Conservation (phyloP, 2,888 invertebrate species). For the Seira ritae region DNA sequence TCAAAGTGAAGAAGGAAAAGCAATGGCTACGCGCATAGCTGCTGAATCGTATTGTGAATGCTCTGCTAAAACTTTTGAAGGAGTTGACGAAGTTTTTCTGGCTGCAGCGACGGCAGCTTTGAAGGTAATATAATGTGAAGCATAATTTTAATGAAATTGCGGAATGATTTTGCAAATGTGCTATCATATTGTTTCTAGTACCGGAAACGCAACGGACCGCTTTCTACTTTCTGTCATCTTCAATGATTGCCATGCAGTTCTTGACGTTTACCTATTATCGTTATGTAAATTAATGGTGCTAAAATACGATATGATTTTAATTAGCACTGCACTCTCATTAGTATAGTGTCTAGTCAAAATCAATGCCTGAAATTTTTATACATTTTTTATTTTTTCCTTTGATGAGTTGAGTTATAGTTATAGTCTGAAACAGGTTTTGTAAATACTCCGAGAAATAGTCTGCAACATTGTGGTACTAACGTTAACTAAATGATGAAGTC, state of each 20-base stretch:
- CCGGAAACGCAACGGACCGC: conserved; percentile 38
- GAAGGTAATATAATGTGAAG: conserved; percentile 32
- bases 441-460: not conserved
- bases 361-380: not conserved
- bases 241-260: conserved; percentile 24
- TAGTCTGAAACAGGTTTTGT: not conserved
- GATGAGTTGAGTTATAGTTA: not conserved
- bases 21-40: conserved; percentile 78
- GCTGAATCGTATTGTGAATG: conserved; percentile 81
- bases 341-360: not conserved
- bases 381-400: not conserved
- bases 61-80: conserved; percentile 81
- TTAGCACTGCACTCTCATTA: not conserved
- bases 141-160: no score
- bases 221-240: conserved; percentile 52
- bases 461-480: not conserved
- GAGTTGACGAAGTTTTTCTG: conserved; percentile 80
- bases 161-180: not conserved
- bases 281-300: not conserved
- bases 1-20: conserved; percentile 64
- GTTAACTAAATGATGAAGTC: not conserved
- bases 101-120: conserved; percentile 78
- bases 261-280: no score
- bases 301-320: not conserved
- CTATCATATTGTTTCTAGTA: conserved; percentile 35